A percentile compares a stretch with the other conserved stretches of the same genome.
Evolutionary conservation across 2,888 invertebrate species (phyloP).

Genomic region (Synergus gifuensis): DNA sequence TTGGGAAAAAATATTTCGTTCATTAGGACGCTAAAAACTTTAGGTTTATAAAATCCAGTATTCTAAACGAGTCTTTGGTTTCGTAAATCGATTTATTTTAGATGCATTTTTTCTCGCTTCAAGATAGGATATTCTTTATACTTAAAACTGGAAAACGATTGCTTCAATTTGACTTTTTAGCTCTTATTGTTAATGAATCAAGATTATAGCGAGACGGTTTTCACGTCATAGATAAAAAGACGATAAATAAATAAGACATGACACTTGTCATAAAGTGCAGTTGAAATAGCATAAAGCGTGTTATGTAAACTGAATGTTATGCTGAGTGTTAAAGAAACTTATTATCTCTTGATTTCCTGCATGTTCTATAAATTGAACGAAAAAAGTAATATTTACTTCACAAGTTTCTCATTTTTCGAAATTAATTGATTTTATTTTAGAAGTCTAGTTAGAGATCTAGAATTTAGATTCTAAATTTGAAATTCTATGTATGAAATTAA

Average conservation of each 20-base stretch:
- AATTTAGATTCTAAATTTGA: not conserved
- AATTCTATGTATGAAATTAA: not conserved
- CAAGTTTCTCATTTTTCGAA: too few relatives aligned
- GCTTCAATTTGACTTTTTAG: not conserved
- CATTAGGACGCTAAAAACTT: too few relatives aligned
- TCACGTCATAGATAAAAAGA: not conserved
- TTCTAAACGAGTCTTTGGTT: too few relatives aligned
- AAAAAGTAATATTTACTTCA: too few relatives aligned
- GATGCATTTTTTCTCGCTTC: too few relatives aligned
- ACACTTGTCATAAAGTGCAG: constrained; percentile 10
- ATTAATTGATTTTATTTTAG: not conserved
- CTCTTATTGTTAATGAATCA: not conserved
- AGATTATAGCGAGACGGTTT: too few relatives aligned
- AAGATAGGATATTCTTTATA: not conserved
- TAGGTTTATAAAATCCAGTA: too few relatives aligned
- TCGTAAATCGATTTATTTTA: too few relatives aligned
- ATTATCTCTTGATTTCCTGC: not conserved
- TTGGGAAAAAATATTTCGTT: too few relatives aligned
- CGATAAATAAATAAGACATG: not conserved
- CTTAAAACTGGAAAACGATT: not conserved
- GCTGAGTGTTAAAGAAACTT: not conserved
- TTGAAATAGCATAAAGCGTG: not conserved
- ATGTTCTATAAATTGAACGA: too few relatives aligned
- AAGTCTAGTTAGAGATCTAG: not conserved
- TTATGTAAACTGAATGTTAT: constrained; percentile 25